Base-by-base conservation (phyloP, 2,797 vertebrate species). In the Nasua narica region DNA sequence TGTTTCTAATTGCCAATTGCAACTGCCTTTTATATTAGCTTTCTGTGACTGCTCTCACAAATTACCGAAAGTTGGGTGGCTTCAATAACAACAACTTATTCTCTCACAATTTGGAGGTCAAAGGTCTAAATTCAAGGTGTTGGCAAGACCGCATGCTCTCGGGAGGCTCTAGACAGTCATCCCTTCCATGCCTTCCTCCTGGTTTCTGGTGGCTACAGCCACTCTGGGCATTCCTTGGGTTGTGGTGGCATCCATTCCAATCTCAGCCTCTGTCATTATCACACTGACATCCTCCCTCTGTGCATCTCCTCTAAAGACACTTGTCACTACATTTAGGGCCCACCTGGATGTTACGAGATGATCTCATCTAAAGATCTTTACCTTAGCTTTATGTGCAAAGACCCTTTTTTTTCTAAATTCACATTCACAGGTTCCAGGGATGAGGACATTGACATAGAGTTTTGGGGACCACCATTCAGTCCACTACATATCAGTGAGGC, bases 1-100 rank as follows among this genome's bases (percentile, higher is more conserved):
- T 87, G 72, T 21, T 70, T 94, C 43, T 94, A 92, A 77, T 92
- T 86, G 40, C 5, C 95, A 97, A 96, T 92, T 67, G 69, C 83
- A 62, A 3, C 95, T 92, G 52, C 1, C 15, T 56, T 58, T 93
- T 87, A 14, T 37, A 37, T 87, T 86, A 37, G 5, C 43, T 62
- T 85, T 86, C n/a, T 79, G 37, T 82, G 60, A 40, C 69, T 72
- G 29, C 19, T 29, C 7, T 74, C 35, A 72, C 25, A 79, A 96
- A 52, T 76, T 12, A 69, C 52, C 32, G 52, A 52, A 69, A 56
- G 18, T 25, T 23, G 12, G 56, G 65, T 58, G 11, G 25, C 32
- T 91, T 86, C 58, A 88, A 7, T 5, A 82, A 69, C 12, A 88
- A 43, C 90, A 72, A 77, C 48, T 4, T 62, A 77, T 95, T 86